A percentile compares a stretch with the other conserved stretches of the same genome.
phyloP scores from a whole-genome alignment of 2,888 invertebrate genomes.

The Elgonia sp. region DNA sequence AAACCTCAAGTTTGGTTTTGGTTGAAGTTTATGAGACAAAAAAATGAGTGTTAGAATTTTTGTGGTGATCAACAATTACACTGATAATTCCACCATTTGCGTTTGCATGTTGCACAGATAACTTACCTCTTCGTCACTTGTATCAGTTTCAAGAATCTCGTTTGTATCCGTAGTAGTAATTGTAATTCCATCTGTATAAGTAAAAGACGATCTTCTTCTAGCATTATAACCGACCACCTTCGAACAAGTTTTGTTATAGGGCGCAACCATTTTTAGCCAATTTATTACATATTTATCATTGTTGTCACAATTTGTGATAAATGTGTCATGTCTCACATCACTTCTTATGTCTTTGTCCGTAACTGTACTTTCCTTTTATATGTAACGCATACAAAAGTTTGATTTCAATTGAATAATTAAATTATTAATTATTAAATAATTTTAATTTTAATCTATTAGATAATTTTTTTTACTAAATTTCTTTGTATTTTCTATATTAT shows the following conservation, averaged over 20 bases:
- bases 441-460: too few relatives aligned
- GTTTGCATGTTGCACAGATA: neutral
- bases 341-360: conserved; percentile 49
- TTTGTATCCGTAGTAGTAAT: neutral
- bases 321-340: conserved; percentile 52
- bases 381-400: neutral
- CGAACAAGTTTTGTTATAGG: conserved; percentile 7
- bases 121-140: conserved; percentile 63
- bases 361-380: conserved; percentile 24
- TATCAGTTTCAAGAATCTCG: conserved; percentile 39
- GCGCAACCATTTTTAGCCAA: conserved; percentile 25
- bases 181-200: conserved; percentile 41
- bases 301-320: conserved; percentile 11
- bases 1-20: too few relatives aligned
- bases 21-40: neutral
- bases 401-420: neutral
- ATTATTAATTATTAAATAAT: too few relatives aligned
- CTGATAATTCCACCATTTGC: neutral
- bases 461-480: too few relatives aligned
- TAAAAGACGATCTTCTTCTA: conserved; percentile 35
- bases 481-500: too few relatives aligned
- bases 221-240: conserved; percentile 42
- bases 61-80: conserved; percentile 27
- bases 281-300: conserved; percentile 39
- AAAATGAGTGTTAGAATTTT: conserved; percentile 16